Percentiles rank a stretch among this genome's conserved stretches.
phyloP scores from a whole-genome alignment of 2,113 vertebrate genomes.

The Chaetura pelagica region DNA sequence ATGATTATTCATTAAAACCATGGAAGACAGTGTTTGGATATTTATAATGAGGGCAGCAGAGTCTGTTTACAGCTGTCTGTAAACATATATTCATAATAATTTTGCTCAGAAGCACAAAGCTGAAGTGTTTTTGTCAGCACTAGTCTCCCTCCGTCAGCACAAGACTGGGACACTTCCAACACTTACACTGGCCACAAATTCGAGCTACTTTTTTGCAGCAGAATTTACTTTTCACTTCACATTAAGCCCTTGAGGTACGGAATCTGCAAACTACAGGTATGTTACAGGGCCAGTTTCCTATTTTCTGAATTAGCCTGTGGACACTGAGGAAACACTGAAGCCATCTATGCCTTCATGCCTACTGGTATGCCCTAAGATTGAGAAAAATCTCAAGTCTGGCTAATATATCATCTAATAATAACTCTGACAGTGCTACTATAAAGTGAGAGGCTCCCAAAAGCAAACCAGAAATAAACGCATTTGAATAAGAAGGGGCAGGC shows the following conservation, averaged over 20 bases:
- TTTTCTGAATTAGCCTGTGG: background rate
- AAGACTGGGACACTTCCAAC: background rate
- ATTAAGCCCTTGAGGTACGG: background rate
- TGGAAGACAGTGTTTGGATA: constrained; percentile 12
- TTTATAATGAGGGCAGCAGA: constrained; percentile 30
- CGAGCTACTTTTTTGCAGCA: background rate
- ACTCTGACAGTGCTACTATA: background rate
- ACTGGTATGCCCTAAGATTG: background rate
- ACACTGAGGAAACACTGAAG: background rate
- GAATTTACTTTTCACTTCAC: background rate
- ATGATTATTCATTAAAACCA: constrained; percentile 3
- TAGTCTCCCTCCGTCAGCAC: background rate
- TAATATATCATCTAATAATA: background rate
- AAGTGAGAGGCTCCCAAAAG: background rate
- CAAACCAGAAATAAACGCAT: background rate
- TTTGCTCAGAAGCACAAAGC: constrained; percentile 31
- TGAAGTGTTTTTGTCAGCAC: constrained; percentile 30
- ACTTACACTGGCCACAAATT: background rate
- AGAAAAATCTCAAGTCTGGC: background rate
- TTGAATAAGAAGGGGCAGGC: background rate
- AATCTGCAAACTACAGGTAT: background rate
- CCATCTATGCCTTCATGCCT: background rate
- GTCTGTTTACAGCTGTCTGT: constrained; percentile 35
- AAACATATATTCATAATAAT: constrained; percentile 20
- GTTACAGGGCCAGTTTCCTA: background rate